phyloP scores from a whole-genome alignment of 2,113 vertebrate species.

The Melanerpes aurifrons region DNA sequence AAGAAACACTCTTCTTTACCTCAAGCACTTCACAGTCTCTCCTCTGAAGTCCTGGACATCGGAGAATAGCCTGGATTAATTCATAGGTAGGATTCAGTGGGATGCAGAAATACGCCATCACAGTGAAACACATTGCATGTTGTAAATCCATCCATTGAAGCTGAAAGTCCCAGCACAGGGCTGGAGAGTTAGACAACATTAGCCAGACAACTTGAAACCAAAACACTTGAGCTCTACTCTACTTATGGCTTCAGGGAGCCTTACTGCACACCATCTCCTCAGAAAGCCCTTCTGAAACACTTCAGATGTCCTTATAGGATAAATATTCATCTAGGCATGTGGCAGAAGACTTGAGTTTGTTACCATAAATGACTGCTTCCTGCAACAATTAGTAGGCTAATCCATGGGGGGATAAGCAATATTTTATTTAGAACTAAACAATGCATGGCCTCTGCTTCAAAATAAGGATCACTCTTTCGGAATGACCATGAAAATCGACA shows the following conservation, averaged over 20 bases:
- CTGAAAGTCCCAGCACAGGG: background rate
- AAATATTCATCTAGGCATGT: background rate
- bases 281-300: background rate
- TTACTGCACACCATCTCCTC: background rate
- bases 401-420: background rate
- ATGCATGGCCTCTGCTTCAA: background rate
- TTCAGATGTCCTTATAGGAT: background rate
- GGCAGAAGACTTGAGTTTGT: background rate
- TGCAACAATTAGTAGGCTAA: background rate
- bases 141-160: background rate
- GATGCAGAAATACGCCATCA: background rate
- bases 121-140: accelerated
- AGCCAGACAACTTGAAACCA: background rate
- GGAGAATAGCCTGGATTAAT: background rate
- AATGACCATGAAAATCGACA: background rate
- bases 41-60: background rate
- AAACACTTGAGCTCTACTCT: background rate
- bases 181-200: background rate
- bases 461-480: background rate
- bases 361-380: background rate
- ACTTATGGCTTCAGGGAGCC: background rate
- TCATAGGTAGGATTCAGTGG: background rate
- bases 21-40: background rate
- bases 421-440: background rate
- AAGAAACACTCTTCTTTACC: background rate